Percentiles rank a stretch among this genome's conserved stretches.
Conservation (phyloP, 1,140 invertebrate genomes). For the Teleogryllus occipitalis region DNA sequence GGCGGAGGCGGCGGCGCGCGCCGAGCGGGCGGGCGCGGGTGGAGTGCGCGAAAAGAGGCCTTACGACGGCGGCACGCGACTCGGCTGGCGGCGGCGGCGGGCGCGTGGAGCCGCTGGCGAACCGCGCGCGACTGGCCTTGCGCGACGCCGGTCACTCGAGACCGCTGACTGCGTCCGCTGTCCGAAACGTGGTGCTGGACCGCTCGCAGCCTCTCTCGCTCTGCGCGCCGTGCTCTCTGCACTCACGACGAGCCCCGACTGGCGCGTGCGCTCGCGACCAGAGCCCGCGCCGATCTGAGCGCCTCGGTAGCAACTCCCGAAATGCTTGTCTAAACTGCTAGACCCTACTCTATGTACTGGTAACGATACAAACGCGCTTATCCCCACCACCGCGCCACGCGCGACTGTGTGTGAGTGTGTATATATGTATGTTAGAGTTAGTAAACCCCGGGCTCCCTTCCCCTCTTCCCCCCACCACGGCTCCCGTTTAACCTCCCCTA, state of each 20-base stretch:
- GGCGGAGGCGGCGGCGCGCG: neutral
- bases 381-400: neutral
- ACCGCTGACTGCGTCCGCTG: neutral
- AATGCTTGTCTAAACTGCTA: neutral
- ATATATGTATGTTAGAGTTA: too few species aligned
- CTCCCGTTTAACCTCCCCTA: too few species aligned
- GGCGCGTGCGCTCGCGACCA: neutral
- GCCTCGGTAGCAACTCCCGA: conserved; percentile 18
- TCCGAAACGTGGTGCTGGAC: neutral
- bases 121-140: neutral
- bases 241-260: neutral
- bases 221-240: neutral
- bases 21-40: too few species aligned
- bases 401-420: too few species aligned
- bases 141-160: neutral
- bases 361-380: neutral
- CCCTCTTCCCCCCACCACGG: too few species aligned
- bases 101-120: too few species aligned
- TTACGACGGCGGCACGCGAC: too few species aligned
- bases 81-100: too few species aligned
- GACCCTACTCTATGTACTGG: conserved; percentile 16
- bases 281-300: neutral
- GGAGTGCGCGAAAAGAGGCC: too few species aligned
- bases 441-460: too few species aligned
- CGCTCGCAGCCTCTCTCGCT: neutral